Percentiles rank a stretch among this genome's conserved stretches.
phyloP scores from a whole-genome alignment of 2,113 vertebrate species.

The Cyphomyrus plagiostoma region DNA sequence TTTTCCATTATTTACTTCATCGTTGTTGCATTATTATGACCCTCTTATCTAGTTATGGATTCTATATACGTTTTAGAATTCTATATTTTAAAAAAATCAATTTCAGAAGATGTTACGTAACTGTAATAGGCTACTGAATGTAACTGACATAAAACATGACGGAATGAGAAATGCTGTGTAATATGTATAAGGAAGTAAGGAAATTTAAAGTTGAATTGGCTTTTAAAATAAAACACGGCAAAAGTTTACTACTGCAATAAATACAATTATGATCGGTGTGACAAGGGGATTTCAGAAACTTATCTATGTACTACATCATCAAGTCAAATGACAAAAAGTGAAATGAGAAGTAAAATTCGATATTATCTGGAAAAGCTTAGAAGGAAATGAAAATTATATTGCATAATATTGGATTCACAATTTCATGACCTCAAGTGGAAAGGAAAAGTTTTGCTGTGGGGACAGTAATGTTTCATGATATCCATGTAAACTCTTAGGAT shows the following conservation, averaged over 20 bases:
- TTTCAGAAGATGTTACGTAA: background rate
- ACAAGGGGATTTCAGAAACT: background rate
- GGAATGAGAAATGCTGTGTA: background rate
- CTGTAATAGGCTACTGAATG: background rate
- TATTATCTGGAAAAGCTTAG: background rate
- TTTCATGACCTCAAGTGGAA: background rate
- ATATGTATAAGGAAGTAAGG: background rate
- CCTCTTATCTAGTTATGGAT: background rate
- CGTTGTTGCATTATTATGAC: background rate
- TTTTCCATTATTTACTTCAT: background rate
- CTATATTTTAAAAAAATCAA: background rate
- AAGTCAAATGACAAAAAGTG: background rate
- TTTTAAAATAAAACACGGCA: background rate
- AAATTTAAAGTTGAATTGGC: background rate
- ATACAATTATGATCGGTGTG: background rate
- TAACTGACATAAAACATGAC: background rate
- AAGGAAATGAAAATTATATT: conserved; percentile 7
- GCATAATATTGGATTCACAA: background rate
- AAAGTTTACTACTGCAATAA: background rate
- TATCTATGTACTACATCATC: background rate
- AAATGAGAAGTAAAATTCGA: background rate
- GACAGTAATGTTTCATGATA: background rate
- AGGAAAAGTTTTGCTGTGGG: background rate
- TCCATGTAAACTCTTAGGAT: background rate
- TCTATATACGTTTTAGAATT: background rate